Evolutionary conservation across 2,113 vertebrate genomes (phyloP).

Genomic region (Brevimyrus niger): DNA sequence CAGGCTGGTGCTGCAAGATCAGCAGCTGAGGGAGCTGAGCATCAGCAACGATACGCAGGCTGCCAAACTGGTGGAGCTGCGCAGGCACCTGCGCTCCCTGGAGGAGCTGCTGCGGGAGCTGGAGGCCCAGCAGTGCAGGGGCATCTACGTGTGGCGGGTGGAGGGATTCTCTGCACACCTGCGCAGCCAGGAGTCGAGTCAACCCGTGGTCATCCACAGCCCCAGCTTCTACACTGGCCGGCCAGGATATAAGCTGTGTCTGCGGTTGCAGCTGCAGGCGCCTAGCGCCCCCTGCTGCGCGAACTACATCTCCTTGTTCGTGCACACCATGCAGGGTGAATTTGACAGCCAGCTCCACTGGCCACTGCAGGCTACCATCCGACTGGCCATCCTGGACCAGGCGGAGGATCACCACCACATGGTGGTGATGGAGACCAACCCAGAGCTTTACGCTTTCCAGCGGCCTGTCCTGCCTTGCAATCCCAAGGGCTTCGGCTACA

Average conservation of each 20-base stretch:
- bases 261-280: constrained; percentile 86
- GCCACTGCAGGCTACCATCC: constrained; percentile 93
- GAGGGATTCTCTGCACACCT: constrained; percentile 72
- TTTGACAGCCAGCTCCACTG: constrained; percentile 88
- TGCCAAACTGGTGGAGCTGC: constrained; percentile 68
- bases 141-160: constrained; percentile 88
- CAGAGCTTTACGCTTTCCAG: constrained; percentile 89
- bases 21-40: constrained; percentile 85
- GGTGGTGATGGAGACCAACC: constrained; percentile 95
- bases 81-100: constrained; percentile 63
- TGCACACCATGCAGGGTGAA: constrained; percentile 93
- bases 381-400: constrained; percentile 86
- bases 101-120: constrained; percentile 79
- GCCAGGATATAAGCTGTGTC: constrained; percentile 90
- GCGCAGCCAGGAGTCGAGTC: constrained; percentile 77
- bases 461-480: constrained; percentile 77
- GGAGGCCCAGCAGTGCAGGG: constrained; percentile 82
- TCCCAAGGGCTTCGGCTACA: constrained; percentile 93
- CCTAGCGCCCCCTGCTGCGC: constrained; percentile 80
- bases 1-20: constrained; percentile 85
- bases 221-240: constrained; percentile 91
- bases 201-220: constrained; percentile 86
- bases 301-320: constrained; percentile 91
- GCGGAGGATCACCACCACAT: constrained; percentile 78
- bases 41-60: constrained; percentile 87